These are phyloP conservation scores for Limnothrissa miodon DNA, from an alignment of 2,113 vertebrate genomes.

Conservation along the genomic window DNA sequence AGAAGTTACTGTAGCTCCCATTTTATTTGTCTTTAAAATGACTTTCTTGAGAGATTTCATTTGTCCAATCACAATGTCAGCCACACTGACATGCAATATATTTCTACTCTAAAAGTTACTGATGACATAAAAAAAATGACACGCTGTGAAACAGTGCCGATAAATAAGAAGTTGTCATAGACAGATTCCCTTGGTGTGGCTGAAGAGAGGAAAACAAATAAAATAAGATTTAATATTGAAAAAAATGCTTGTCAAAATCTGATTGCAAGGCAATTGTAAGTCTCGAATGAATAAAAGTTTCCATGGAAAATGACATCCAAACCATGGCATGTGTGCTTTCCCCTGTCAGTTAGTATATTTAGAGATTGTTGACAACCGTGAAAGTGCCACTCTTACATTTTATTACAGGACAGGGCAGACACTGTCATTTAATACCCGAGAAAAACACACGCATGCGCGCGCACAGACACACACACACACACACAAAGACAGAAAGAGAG, in stretches of 20 bases:
- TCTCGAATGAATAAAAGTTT: constrained; percentile 41
- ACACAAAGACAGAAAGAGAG: constrained; percentile 29
- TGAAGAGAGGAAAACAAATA: constrained; percentile 41
- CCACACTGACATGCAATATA: constrained; percentile 57
- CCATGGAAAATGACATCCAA: constrained; percentile 37
- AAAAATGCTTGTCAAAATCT: constrained; percentile 37
- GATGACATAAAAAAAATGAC: constrained; percentile 48
- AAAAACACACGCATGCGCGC: constrained; percentile 42
- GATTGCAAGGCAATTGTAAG: constrained; percentile 30
- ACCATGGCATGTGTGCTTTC: constrained; percentile 35
- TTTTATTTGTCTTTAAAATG: constrained; percentile 60
- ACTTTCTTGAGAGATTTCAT: constrained; percentile 55
- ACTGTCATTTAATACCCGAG: constrained; percentile 61
- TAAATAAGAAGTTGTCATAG: constrained; percentile 46
- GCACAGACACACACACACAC: constrained; percentile 35
- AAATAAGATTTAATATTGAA: constrained; percentile 44
- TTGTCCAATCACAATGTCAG: constrained; percentile 63
- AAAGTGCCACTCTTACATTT: constrained; percentile 71
- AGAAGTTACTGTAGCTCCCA: constrained; percentile 35
- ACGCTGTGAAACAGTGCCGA: constrained; percentile 19
- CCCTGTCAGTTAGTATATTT: constrained; percentile 63
- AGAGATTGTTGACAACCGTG: constrained; percentile 68
- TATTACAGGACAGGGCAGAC: constrained; percentile 63
- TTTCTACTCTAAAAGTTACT: constrained; percentile 52
- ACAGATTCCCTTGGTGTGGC: constrained; percentile 32